Percentiles rank a stretch among this genome's conserved stretches.
Evolutionary conservation across 2,888 invertebrate species (phyloP).

Genomic region (Elysia crispata): DNA sequence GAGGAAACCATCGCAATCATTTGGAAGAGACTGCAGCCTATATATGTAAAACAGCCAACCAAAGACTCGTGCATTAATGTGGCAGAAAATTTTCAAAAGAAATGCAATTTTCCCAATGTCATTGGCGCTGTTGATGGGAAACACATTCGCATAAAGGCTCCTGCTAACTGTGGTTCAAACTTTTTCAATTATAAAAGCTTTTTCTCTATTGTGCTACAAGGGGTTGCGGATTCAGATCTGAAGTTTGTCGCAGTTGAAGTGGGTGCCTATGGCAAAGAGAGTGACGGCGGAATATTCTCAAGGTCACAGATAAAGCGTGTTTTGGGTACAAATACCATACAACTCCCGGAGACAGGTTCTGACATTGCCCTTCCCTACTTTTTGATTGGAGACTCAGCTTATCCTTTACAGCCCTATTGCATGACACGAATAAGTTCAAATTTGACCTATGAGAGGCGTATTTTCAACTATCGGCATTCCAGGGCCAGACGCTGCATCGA

Average conservation of each 20-base stretch:
- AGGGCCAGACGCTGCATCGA: background rate
- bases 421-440: background rate
- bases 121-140: slow-evolving; percentile 1
- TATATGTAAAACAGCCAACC: no score
- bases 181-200: background rate
- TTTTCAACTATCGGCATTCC: background rate
- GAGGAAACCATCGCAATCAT: no score
- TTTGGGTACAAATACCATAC: no score
- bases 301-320: no score
- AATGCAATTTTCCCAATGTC: background rate
- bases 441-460: background rate
- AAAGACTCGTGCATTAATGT: no score
- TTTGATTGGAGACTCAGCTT: background rate
- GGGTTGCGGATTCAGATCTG: background rate
- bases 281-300: no score
- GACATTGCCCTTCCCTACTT: background rate
- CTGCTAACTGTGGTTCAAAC: background rate
- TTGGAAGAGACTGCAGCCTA: no score
- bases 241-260: background rate
- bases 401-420: background rate
- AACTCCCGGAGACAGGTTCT: background rate
- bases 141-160: background rate
- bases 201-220: background rate
- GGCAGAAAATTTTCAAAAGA: background rate
- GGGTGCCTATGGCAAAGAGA: background rate